phyloP scores from a whole-genome alignment of 2,113 vertebrate genomes.

The Mirounga angustirostris region DNA sequence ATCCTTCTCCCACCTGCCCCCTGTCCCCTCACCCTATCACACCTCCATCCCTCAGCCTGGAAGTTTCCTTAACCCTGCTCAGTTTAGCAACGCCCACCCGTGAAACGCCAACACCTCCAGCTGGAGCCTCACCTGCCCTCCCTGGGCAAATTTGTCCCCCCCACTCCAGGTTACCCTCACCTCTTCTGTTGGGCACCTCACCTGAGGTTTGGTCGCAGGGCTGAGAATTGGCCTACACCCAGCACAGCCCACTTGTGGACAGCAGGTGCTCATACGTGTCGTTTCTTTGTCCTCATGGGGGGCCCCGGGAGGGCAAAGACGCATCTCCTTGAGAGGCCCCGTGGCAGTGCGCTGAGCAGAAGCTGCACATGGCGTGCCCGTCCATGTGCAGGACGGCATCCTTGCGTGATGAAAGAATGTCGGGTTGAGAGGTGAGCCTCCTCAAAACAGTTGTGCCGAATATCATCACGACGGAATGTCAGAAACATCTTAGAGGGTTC shows the following conservation, averaged over 20 bases:
- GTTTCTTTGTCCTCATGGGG: background rate
- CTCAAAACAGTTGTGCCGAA: fast-evolving
- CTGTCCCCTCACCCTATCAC: conserved; percentile 52
- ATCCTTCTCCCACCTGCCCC: background rate
- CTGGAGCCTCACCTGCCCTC: background rate
- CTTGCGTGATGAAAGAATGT: fast-evolving
- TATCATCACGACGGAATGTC: no score
- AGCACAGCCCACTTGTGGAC: background rate
- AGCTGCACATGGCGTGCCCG: fast-evolving
- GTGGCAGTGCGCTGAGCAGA: background rate
- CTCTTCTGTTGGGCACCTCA: background rate
- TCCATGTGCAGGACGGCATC: fast-evolving
- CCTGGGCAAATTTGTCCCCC: background rate
- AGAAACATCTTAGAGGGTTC: background rate
- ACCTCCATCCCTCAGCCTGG: conserved; percentile 92
- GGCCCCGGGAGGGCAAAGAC: background rate
- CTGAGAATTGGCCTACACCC: background rate
- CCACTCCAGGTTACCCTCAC: background rate
- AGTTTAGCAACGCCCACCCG: background rate
- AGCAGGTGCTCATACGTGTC: background rate
- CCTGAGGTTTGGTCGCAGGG: background rate
- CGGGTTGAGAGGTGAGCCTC: fast-evolving
- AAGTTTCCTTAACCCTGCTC: conserved; percentile 73
- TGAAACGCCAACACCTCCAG: background rate
- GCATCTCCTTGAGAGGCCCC: background rate